Evolutionary conservation across 2,797 vertebrate species (phyloP).

Genomic region (Columba guinea): DNA sequence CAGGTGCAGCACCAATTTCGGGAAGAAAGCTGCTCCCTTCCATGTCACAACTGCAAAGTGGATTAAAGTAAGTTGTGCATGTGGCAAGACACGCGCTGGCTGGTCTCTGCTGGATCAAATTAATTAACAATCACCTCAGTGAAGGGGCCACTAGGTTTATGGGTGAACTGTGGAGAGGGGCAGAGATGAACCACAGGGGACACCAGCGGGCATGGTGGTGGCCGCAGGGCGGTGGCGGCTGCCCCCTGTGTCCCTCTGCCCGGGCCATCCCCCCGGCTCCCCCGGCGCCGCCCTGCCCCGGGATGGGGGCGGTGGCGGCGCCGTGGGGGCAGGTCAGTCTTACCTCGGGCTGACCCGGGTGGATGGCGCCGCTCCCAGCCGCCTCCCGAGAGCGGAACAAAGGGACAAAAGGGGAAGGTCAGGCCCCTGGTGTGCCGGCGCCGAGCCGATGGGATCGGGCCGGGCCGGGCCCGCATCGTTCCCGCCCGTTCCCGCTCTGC

Average conservation of each 20-base stretch:
- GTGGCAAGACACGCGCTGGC: not conserved
- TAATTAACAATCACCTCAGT: not conserved
- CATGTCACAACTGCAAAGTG: not conserved
- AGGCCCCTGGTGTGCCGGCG: rapidly evolving
- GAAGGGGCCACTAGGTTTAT: not conserved
- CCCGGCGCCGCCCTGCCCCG: not conserved
- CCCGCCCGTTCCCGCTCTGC: too few relatives aligned
- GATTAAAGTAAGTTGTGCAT: rapidly evolving
- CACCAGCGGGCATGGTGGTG: rapidly evolving
- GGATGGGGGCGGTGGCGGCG: too few relatives aligned
- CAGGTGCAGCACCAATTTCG: not conserved
- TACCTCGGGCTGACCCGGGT: not conserved
- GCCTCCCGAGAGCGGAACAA: not conserved
- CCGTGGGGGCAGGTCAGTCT: not conserved
- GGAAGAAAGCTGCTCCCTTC: not conserved
- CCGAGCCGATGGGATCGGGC: not conserved
- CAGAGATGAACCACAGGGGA: not conserved
- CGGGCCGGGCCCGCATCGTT: not conserved
- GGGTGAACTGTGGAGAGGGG: not conserved
- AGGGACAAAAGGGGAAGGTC: not conserved
- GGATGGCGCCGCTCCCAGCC: not conserved
- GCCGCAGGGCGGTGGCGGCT: too few relatives aligned
- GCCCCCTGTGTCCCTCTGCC: too few relatives aligned
- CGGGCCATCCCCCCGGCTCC: rapidly evolving
- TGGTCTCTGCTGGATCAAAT: not conserved